These are phyloP conservation scores for Cosmorhoe ocellata DNA, from an alignment of 2,888 invertebrate genomes.

Conservation along the genomic window DNA sequence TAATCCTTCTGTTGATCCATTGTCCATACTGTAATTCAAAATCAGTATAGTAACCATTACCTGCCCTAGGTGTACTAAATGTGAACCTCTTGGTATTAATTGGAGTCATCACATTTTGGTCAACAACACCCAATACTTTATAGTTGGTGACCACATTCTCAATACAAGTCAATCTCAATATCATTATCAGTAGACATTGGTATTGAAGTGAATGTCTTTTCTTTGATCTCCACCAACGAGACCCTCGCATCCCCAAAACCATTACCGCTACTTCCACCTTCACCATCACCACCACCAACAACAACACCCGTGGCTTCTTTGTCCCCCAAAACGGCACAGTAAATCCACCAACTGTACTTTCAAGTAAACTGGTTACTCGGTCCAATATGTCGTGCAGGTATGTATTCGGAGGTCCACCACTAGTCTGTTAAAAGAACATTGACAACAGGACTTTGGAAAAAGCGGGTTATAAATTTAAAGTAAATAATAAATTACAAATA, in stretches of 20 bases:
- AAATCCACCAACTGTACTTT: neutral
- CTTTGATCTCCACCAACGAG: too few species aligned
- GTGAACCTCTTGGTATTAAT: neutral
- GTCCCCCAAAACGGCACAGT: too few species aligned
- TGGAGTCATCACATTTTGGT: neutral
- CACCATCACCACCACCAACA: neutral
- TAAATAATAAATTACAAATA: too few species aligned
- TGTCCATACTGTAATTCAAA: too few species aligned
- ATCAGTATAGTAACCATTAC: slow-evolving; percentile 10
- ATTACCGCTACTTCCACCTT: neutral
- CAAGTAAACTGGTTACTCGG: neutral
- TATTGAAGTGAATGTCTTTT: too few species aligned
- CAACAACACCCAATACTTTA: neutral
- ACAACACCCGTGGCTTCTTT: neutral
- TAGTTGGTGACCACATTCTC: neutral
- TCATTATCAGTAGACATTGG: neutral
- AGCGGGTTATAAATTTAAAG: too few species aligned
- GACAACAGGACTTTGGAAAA: too few species aligned
- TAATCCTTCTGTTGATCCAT: too few species aligned
- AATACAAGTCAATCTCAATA: neutral
- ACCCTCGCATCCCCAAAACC: neutral
- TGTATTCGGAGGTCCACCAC: too few species aligned
- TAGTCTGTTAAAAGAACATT: too few species aligned
- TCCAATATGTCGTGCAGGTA: too few species aligned
- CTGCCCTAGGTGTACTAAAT: slow-evolving; percentile 6